Conservation (phyloP, 2,888 invertebrate species). For the Laspeyria flexula region DNA sequence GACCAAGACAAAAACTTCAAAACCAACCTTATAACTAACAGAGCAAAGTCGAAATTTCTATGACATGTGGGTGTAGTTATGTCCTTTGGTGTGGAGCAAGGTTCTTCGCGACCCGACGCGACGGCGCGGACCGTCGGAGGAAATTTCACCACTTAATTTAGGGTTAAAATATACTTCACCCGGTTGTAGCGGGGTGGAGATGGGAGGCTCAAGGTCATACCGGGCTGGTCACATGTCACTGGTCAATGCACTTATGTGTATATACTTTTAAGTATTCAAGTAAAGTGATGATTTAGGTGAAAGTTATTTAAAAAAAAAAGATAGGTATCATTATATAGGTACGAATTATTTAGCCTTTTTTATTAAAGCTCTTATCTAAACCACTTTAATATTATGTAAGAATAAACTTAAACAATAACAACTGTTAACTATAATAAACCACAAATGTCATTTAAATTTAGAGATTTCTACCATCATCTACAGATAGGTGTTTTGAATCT, state of each 20-base stretch:
- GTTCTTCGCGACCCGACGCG: slow-evolving; percentile 69
- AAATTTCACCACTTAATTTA: slow-evolving; percentile 72
- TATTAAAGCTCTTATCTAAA: too few relatives aligned
- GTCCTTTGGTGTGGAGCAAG: slow-evolving; percentile 33
- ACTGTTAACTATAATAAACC: too few relatives aligned
- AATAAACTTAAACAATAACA: too few relatives aligned
- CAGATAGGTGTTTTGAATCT: too few relatives aligned
- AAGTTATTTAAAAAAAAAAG: too few relatives aligned
- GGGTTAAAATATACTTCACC: slow-evolving; percentile 75
- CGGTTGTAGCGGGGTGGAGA: slow-evolving; percentile 46
- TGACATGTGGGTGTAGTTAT: slow-evolving; percentile 15
- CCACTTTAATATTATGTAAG: too few relatives aligned
- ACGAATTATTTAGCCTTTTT: too few relatives aligned
- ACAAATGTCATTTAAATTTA: too few relatives aligned
- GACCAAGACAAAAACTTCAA: slow-evolving; percentile 6
- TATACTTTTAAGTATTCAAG: not conserved
- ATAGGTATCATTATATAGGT: too few relatives aligned
- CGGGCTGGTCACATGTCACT: slow-evolving; percentile 43
- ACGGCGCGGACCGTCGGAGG: slow-evolving; percentile 69
- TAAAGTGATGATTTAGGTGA: too few relatives aligned
- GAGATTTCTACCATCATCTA: too few relatives aligned
- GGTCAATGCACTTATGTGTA: slow-evolving; percentile 14
- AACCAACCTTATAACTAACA: slow-evolving; percentile 17
- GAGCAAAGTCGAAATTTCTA: slow-evolving; percentile 26
- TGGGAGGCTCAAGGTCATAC: slow-evolving; percentile 67